Conservation (phyloP, 53 echinoderm and acorn worm species). For the Holothuria scabra region DNA sequence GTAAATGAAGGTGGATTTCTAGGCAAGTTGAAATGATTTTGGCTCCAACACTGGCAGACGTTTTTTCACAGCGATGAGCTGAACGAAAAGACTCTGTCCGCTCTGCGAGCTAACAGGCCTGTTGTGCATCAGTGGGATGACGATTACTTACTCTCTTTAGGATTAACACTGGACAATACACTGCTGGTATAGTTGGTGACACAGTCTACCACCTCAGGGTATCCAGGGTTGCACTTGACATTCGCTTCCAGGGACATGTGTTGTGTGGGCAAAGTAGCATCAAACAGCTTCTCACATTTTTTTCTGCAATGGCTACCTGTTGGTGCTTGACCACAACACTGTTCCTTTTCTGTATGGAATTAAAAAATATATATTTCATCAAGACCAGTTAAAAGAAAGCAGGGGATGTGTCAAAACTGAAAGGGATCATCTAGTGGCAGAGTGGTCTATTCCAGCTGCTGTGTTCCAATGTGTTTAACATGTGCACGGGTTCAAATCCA, state of each 20-base stretch:
- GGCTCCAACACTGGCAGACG: no score
- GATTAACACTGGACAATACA: constrained; percentile 72
- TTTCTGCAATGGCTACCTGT: constrained; percentile 69
- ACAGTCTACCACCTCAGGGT: constrained; percentile 75
- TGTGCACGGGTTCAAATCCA: no score
- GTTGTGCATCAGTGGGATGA: background rate
- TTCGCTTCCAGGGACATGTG: constrained; percentile 76
- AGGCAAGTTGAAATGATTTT: no score
- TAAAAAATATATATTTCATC: background rate
- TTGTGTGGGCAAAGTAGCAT: constrained; percentile 69
- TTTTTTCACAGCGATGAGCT: no score
- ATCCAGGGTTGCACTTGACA: constrained; percentile 68
- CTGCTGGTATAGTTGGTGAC: constrained; percentile 83
- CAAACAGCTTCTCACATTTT: constrained; percentile 86
- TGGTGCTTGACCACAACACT: constrained; percentile 75
- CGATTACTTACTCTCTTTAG: constrained; percentile 91
- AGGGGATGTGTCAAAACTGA: no score
- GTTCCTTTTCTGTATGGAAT: constrained; percentile 69
- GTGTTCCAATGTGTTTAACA: no score
- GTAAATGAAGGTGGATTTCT: no score
- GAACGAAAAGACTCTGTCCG: no score
- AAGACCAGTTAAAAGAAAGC: no score
- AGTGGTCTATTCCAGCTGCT: no score
- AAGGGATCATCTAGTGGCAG: no score
- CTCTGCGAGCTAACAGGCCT: no score